phyloP scores from a whole-genome alignment of 2,113 vertebrate genomes.

The Hydrochoerus hydrochaeris region DNA sequence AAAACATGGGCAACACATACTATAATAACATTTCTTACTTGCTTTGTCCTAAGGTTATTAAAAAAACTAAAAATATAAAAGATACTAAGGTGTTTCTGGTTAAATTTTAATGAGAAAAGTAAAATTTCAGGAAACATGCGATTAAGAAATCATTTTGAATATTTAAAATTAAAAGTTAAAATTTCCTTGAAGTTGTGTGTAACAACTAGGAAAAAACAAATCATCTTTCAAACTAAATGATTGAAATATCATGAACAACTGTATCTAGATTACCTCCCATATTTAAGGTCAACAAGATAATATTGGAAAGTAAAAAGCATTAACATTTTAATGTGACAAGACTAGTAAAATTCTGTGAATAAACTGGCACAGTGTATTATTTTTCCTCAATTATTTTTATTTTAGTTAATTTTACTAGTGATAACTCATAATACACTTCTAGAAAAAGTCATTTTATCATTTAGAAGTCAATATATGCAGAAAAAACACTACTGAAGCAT shows the following conservation, averaged over 20 bases:
- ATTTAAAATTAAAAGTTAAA: neutral
- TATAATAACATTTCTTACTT: neutral
- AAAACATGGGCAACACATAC: neutral
- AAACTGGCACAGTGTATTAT: slow-evolving; percentile 24
- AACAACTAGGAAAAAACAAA: neutral
- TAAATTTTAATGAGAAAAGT: neutral
- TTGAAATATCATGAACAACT: neutral
- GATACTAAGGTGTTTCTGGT: neutral
- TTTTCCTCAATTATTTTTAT: neutral
- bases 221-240: neutral
- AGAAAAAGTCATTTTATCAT: neutral
- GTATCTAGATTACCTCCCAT: neutral
- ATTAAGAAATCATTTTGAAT: neutral
- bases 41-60: neutral
- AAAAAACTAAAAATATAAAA: neutral
- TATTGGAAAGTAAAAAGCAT: neutral
- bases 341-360: neutral
- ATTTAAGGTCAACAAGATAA: neutral
- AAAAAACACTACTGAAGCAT: neutral
- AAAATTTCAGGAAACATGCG: neutral
- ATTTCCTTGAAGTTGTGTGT: neutral
- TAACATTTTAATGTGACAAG: neutral
- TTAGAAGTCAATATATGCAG: neutral
- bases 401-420: neutral
- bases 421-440: neutral